Percentiles rank a stretch among this genome's conserved stretches.
Evolutionary conservation across 2,113 vertebrate genomes (phyloP).

Genomic region (Cyprichromis sp.): DNA sequence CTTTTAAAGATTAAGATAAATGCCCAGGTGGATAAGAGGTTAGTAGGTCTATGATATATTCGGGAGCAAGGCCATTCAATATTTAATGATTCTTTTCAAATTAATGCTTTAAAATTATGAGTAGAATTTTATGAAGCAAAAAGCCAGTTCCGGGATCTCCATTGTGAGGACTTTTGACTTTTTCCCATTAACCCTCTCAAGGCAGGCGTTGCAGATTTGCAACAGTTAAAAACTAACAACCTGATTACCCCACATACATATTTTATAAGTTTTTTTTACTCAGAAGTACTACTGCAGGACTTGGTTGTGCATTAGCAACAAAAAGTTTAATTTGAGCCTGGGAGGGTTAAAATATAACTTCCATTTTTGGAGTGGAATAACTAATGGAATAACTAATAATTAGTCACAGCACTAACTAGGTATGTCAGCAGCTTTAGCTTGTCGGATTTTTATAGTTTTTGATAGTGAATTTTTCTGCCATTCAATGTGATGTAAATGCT

Average conservation of each 20-base stretch:
- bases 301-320: neutral
- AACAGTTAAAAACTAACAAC: neutral
- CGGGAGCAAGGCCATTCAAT: neutral
- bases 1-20: neutral
- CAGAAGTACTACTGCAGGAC: neutral
- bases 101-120: neutral
- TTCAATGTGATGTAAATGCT: neutral
- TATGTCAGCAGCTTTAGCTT: neutral
- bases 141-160: neutral
- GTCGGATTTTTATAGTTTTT: neutral
- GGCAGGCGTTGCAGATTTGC: neutral
- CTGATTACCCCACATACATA: neutral
- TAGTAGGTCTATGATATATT: neutral
- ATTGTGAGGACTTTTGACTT: neutral
- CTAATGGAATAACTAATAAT: neutral
- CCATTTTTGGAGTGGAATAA: neutral
- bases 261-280: fast-evolving
- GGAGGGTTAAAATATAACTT: neutral
- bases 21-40: neutral
- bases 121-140: neutral
- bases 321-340: neutral
- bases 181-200: neutral
- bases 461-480: neutral
- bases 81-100: neutral
- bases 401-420: neutral